Evolutionary conservation across 2,113 vertebrate genomes (phyloP).

Genomic region (Canis aureus): DNA sequence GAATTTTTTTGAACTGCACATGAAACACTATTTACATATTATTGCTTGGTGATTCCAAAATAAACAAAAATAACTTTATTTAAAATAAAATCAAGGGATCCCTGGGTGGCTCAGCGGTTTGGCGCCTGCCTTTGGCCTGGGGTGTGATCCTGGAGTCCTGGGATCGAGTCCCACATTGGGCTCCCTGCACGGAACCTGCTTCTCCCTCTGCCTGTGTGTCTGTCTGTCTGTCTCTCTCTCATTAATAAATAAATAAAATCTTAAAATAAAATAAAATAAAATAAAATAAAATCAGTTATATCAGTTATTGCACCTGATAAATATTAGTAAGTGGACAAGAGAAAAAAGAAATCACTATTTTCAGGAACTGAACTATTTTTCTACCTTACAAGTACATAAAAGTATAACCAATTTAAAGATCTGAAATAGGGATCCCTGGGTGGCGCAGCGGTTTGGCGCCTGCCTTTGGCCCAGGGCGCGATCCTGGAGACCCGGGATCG

Average conservation of each 20-base stretch:
- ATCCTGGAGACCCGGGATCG: too few species aligned
- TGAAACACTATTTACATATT: background rate
- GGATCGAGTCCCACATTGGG: too few species aligned
- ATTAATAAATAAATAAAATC: too few species aligned
- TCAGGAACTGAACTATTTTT: slow-evolving; percentile 42
- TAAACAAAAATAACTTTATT: background rate
- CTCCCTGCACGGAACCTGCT: too few species aligned
- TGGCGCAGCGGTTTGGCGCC: too few species aligned
- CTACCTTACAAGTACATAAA: background rate
- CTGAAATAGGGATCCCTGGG: background rate
- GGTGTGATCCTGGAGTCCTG: too few species aligned
- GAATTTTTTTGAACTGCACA: slow-evolving; percentile 2
- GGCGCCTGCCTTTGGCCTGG: too few species aligned
- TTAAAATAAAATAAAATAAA: too few species aligned
- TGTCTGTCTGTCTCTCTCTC: too few species aligned
- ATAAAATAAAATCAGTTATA: background rate
- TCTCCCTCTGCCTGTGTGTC: too few species aligned
- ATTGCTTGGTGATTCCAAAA: slow-evolving; percentile 47
- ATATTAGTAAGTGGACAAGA: slow-evolving; percentile 16
- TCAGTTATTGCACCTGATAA: background rate
- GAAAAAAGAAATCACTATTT: slow-evolving; percentile 54
- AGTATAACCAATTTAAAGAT: slow-evolving; percentile 17
- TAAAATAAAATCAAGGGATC: slow-evolving; percentile 26
- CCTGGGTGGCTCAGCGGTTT: too few species aligned
- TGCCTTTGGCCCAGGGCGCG: too few species aligned